These are phyloP conservation scores for Stenoptilia bipunctidactyla DNA, from an alignment of 2,888 invertebrate genomes.

Conservation along the genomic window DNA sequence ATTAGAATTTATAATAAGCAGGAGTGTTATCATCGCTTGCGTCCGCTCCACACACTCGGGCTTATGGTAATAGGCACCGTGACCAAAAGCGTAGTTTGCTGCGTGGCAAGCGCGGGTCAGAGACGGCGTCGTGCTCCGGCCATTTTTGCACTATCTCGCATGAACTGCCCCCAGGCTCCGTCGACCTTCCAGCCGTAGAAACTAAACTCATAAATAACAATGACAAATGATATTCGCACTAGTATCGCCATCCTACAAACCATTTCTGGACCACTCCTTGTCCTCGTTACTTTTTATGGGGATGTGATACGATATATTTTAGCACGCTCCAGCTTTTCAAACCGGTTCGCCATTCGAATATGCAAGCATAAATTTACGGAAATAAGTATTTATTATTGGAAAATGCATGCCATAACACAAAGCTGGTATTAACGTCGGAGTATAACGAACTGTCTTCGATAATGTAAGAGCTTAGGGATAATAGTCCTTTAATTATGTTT, in stretches of 20 bases:
- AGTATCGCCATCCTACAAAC: slow-evolving; percentile 21
- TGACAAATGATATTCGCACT: slow-evolving; percentile 42
- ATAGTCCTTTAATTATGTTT: slow-evolving; percentile 54
- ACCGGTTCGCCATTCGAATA: slow-evolving; percentile 6
- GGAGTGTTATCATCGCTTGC: slow-evolving; percentile 24
- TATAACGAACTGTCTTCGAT: slow-evolving; percentile 32
- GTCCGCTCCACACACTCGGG: slow-evolving; percentile 33
- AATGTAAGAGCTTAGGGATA: slow-evolving; percentile 42
- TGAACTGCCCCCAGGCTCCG: slow-evolving; percentile 20
- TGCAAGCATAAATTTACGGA: slow-evolving; percentile 2
- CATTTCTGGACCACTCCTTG: slow-evolving; percentile 24
- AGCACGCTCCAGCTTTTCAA: slow-evolving; percentile 20
- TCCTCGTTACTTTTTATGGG: slow-evolving; percentile 36
- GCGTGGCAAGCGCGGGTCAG: slow-evolving; percentile 30
- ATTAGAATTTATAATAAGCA: slow-evolving; percentile 46
- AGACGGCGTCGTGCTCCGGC: slow-evolving; percentile 47
- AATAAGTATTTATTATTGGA: slow-evolving; percentile 1
- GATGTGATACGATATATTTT: slow-evolving; percentile 26
- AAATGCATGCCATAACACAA: slow-evolving; percentile 9
- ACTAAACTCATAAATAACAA: slow-evolving; percentile 38
- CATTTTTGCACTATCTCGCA: slow-evolving; percentile 44
- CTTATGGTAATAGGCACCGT: slow-evolving; percentile 39
- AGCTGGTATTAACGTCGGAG: slow-evolving; percentile 29
- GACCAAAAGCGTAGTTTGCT: slow-evolving; percentile 39
- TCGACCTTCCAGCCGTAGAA: background rate